Evolutionary conservation across 2,888 invertebrate genomes (phyloP), one percentile per base, ranked within the genome.

Genomic region (Spilarctia lutea): DNA sequence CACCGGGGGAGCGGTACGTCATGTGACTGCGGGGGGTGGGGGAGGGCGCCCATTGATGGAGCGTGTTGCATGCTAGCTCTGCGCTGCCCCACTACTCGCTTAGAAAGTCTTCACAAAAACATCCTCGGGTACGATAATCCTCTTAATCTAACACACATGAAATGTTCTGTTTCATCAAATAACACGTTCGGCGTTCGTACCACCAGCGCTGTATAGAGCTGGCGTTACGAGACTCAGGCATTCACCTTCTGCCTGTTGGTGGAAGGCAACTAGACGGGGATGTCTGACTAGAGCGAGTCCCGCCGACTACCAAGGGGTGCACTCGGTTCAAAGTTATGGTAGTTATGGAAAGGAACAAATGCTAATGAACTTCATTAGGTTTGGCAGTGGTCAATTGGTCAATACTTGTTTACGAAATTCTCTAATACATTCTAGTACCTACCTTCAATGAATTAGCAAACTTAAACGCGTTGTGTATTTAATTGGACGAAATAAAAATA

Each of bases 11-110:
- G 79, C n/a, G 30, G 48, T 48, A 73, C 74, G 86, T 90, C 89
- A 91, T 88, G 89, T 90, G 90, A 89, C 86, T 84, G 73, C 80
- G 69, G 73, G 68, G 75, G 65, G 69, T 73, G 75, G 68, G 63
- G 73, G 48, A 65, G 74, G 72, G 76, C 77, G 75, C 83, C 80
- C 90, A 88, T 88, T 87, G 85, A 86, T 81, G 84, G 75, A 76
- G 72, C 83, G 82, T 81, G 84, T 84, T 83, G 75, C 82, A 76
- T 75, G 73, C 80, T 75, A 75, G 80, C 79, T 81, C 83, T 74
- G 72, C 75, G 71, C 75, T 65, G 73, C 67, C 52, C 20, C 67
- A n/a, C 52, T n/a, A 10, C 45, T 68, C 33, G 60, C 33, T 42
- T 73, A 73, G 35, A 68, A 65, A 72, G 67, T 67, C 45, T 39